These are phyloP conservation scores for Molorchus minor DNA, from an alignment of 2,888 invertebrate genomes.

Conservation along the genomic window DNA sequence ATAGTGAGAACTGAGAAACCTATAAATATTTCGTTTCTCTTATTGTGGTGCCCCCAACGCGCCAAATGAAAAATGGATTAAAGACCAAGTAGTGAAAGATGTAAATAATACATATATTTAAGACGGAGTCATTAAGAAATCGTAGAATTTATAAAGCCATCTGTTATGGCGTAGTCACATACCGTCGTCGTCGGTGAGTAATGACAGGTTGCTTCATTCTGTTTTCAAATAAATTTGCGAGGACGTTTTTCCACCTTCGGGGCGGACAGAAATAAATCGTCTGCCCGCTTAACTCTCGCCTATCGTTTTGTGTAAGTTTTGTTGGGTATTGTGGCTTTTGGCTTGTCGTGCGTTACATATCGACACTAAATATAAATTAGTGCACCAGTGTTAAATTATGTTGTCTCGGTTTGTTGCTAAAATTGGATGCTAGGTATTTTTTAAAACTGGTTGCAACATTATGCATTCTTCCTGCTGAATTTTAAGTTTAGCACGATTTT, in stretches of 20 bases:
- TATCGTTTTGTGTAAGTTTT: slow-evolving; percentile 24
- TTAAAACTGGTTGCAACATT: too few species aligned
- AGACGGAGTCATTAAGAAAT: slow-evolving; percentile 48
- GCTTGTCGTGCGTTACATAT: slow-evolving; percentile 23
- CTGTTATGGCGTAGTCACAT: slow-evolving; percentile 44
- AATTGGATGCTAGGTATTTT: too few species aligned
- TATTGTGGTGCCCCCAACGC: slow-evolving; percentile 13
- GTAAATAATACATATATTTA: slow-evolving; percentile 48
- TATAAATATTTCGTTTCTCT: slow-evolving; percentile 35
- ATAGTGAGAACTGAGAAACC: slow-evolving; percentile 33
- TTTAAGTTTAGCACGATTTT: too few species aligned
- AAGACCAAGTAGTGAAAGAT: slow-evolving; percentile 39
- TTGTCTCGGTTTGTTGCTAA: slow-evolving; percentile 1
- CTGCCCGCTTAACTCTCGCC: slow-evolving; percentile 21
- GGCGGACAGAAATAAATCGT: slow-evolving; percentile 25
- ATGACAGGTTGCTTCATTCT: slow-evolving; percentile 26
- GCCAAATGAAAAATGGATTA: slow-evolving; percentile 45
- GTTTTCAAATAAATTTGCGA: slow-evolving; percentile 25
- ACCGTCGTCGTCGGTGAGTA: slow-evolving; percentile 36
- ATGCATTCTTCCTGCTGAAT: too few species aligned
- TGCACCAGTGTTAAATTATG: slow-evolving; percentile 15
- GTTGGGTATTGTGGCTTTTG: slow-evolving; percentile 19
- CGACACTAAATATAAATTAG: slow-evolving; percentile 20
- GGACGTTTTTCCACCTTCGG: slow-evolving; percentile 23
- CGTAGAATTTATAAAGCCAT: slow-evolving; percentile 48